Conservation (phyloP, 2,888 invertebrate species). For the Apoda limacodes region DNA sequence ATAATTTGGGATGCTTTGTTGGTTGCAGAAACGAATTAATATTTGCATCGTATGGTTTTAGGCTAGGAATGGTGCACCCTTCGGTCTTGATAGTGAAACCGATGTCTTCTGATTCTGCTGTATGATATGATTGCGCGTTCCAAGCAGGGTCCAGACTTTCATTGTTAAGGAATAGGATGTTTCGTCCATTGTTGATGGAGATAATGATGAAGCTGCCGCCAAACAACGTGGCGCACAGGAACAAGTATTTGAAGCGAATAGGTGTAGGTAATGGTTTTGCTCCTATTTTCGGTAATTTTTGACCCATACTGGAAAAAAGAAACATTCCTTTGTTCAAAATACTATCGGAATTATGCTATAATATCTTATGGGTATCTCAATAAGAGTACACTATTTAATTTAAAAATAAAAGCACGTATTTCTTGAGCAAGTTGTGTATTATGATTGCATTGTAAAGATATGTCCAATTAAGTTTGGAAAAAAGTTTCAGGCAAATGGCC, state of each 20-base stretch:
- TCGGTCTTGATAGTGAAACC: constrained; percentile 70
- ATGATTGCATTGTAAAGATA: too few relatives aligned
- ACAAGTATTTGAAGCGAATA: constrained; percentile 41
- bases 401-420: too few relatives aligned
- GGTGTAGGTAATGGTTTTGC: constrained; percentile 28
- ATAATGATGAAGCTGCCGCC: constrained; percentile 46
- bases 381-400: too few relatives aligned
- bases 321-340: constrained; percentile 1
- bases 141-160: constrained; percentile 25
- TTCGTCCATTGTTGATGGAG: constrained; percentile 37
- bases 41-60: constrained; percentile 71
- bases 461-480: too few relatives aligned
- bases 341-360: background rate
- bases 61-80: constrained; percentile 76
- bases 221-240: constrained; percentile 40
- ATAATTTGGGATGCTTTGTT: constrained; percentile 60
- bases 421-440: too few relatives aligned
- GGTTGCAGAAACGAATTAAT: constrained; percentile 64
- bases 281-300: constrained; percentile 20
- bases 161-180: constrained; percentile 34
- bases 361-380: too few relatives aligned
- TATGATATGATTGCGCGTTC: constrained; percentile 25
- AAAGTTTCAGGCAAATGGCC: too few relatives aligned
- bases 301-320: constrained; percentile 45
- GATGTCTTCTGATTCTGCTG: constrained; percentile 27